phyloP scores from a whole-genome alignment of 2,888 invertebrate genomes.

The Melanchra persicariae region DNA sequence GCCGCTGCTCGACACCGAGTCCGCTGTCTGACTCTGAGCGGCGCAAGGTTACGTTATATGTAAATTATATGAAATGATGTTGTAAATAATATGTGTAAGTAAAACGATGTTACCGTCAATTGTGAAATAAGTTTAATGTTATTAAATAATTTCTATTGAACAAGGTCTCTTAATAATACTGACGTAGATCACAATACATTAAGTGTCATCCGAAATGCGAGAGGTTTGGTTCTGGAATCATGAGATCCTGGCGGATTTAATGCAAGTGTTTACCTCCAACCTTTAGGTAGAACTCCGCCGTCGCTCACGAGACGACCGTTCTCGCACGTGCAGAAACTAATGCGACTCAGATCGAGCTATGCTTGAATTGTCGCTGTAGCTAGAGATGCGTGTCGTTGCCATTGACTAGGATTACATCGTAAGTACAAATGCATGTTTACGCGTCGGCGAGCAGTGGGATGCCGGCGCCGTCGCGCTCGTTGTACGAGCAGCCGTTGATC shows the following conservation, averaged over 20 bases:
- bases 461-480: slow-evolving; percentile 81
- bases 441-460: slow-evolving; percentile 85
- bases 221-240: slow-evolving; percentile 28
- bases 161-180: slow-evolving; percentile 88
- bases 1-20: slow-evolving; percentile 87
- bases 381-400: slow-evolving; percentile 58
- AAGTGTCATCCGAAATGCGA: slow-evolving; percentile 58
- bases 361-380: slow-evolving; percentile 54
- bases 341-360: slow-evolving; percentile 50
- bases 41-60: slow-evolving; percentile 60
- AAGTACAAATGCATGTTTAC: slow-evolving; percentile 67
- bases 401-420: slow-evolving; percentile 75
- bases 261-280: slow-evolving; percentile 31
- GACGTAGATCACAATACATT: slow-evolving; percentile 86
- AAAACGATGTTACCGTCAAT: slow-evolving; percentile 91
- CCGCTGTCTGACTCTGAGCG: slow-evolving; percentile 87
- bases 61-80: slow-evolving; percentile 85
- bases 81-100: slow-evolving; percentile 90
- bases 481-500: slow-evolving; percentile 82
- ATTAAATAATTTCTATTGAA: slow-evolving; percentile 91
- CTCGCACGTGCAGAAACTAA: slow-evolving; percentile 33
- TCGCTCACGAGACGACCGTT: slow-evolving; percentile 24
- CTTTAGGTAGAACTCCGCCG: slow-evolving; percentile 33
- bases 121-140: slow-evolving; percentile 91
- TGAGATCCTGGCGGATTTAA: slow-evolving; percentile 9